Evolutionary conservation across 1,140 invertebrate species (phyloP), one percentile per base, ranked within the genome.

Genomic region (Brachionus koreanus): DNA sequence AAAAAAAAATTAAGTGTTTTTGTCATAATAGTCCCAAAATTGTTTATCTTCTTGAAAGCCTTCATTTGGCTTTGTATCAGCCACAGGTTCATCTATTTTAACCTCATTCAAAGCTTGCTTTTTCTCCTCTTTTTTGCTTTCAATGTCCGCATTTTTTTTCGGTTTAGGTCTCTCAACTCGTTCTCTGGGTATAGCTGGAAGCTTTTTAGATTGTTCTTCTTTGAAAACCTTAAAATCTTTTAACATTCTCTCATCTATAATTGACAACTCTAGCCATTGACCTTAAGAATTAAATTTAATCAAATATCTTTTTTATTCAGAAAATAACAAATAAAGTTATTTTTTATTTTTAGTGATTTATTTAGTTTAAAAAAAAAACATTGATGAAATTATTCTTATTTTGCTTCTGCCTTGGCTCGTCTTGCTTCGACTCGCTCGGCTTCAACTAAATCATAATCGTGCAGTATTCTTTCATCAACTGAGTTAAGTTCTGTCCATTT

Each of bases 381-480:
- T 72, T 35, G 5, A 39, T 72, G 1, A 39, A 72, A 5, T 72
- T 9, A 39, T 42, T 72, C n/a, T 72, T 39, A 72, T 35, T 72
- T 42, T 42, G 37, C 19, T 72, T 72, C 37, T 67, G 35, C 25
- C 35, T 67, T 37, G 29, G 33, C 37, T 72, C 37, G 9, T 37
- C 7, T 72, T 5, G 67, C 33, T 37, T 72, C 67, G 33, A n/a
- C 37, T 43, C 63, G 33, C 16, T 72, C 67, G n/a, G 67, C 67
- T 72, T 39, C 33, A 37, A 72, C 19, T 39, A 39, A 39, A 72
- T n/a, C 33, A 72, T 16, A 72, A 9, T 72, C 67, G 35, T 42
- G 33, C 42, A 39, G 67, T 72, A 77, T 77, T 39, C 37, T 77
- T 61, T 77, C 75, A 52, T 61, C 46, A 77, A 77, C 75, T 37